Conservation (phyloP, 1,140 invertebrate species). For the Listronotus oregonensis region DNA sequence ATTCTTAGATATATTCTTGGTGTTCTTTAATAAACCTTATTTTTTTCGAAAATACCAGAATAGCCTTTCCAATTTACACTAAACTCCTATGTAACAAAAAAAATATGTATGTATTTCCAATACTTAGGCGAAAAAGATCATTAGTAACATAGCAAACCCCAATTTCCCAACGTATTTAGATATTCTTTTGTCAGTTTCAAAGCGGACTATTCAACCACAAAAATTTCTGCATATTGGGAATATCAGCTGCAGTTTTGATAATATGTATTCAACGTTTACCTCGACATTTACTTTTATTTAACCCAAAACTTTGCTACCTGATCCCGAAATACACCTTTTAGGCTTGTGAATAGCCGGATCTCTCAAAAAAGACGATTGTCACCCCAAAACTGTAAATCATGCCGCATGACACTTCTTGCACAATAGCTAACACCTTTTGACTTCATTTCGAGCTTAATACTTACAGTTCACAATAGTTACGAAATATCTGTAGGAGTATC, state of each 20-base stretch:
- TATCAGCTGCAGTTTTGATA: not conserved
- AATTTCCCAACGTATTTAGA: too few species aligned
- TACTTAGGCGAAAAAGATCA: too few species aligned
- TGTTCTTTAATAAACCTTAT: too few species aligned
- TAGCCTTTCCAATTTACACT: too few species aligned
- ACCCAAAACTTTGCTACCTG: constrained; percentile 20
- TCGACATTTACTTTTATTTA: not conserved
- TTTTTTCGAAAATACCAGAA: too few species aligned
- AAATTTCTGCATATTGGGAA: not conserved
- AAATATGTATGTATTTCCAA: too few species aligned
- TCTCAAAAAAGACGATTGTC: constrained; percentile 21
- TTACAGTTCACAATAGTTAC: constrained; percentile 1
- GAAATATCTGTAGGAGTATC: not conserved
- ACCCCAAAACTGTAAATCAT: constrained; percentile 19
- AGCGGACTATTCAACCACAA: too few species aligned
- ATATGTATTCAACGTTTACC: not conserved
- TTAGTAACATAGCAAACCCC: too few species aligned
- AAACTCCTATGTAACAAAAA: too few species aligned
- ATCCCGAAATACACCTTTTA: constrained; percentile 23
- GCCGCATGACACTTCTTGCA: constrained; percentile 22
- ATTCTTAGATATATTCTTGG: too few species aligned
- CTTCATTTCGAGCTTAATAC: constrained; percentile 21
- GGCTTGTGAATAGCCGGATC: not conserved
- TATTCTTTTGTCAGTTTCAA: too few species aligned
- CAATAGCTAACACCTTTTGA: constrained; percentile 29